A percentile compares a stretch with the other conserved stretches of the same genome.
Evolutionary conservation across 2,888 invertebrate species (phyloP).

Genomic region (Criorhina ranunculi): DNA sequence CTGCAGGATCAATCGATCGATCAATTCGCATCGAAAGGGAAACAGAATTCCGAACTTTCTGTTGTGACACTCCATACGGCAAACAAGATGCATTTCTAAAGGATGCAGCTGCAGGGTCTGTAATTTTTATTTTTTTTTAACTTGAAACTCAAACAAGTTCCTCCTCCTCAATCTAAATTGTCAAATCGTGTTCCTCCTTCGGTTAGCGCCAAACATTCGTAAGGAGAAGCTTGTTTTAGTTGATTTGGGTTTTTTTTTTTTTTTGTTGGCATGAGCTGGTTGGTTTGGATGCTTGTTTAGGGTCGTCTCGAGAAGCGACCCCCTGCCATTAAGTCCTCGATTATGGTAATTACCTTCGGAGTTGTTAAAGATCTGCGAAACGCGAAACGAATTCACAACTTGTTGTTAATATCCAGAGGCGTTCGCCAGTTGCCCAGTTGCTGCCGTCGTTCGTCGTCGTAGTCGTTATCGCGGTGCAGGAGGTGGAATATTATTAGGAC

Average conservation of each 20-base stretch:
- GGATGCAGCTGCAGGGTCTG: constrained; percentile 64
- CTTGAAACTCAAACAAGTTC: constrained; percentile 49
- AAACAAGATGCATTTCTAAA: constrained; percentile 60
- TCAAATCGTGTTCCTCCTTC: constrained; percentile 74
- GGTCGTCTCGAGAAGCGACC: constrained; percentile 75
- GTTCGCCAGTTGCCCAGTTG: constrained; percentile 55
- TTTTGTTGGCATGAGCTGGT: background rate
- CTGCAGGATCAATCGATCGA: constrained; percentile 58
- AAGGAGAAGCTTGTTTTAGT: constrained; percentile 56
- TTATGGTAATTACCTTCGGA: constrained; percentile 74
- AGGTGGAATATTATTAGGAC: constrained; percentile 64
- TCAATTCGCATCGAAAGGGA: constrained; percentile 15
- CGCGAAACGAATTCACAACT: constrained; percentile 77
- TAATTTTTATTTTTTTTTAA: constrained; percentile 21
- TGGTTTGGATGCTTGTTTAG: constrained; percentile 67
- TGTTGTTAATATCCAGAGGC: constrained; percentile 77
- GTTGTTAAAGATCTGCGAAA: constrained; percentile 77
- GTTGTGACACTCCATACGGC: constrained; percentile 69
- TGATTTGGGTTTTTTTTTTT: background rate
- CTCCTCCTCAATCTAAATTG: constrained; percentile 51
- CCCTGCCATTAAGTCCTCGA: constrained; percentile 77
- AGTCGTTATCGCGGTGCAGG: constrained; percentile 27
- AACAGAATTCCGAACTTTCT: constrained; percentile 14
- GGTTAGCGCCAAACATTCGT: constrained; percentile 67
- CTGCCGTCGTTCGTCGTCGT: background rate